Evolutionary conservation across 2,888 invertebrate genomes (phyloP).

Genomic region (Caenorhabditis zanzibari): DNA sequence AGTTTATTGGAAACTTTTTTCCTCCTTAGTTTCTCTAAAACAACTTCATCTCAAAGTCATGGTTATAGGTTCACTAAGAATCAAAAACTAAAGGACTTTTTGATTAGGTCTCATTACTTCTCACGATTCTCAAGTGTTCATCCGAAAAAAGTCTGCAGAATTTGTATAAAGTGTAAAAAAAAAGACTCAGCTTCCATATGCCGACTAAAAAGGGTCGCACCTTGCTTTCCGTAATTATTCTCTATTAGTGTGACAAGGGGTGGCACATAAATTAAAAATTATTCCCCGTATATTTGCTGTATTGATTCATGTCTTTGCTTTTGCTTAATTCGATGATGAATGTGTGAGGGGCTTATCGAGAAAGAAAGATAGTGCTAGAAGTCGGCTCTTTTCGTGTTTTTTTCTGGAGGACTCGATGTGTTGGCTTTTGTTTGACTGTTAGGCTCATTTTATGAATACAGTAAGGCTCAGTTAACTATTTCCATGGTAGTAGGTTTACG

Average conservation of each 20-base stretch:
- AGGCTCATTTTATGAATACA: too few species aligned
- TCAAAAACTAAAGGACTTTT: background rate
- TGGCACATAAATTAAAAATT: constrained; percentile 58
- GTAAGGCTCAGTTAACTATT: too few species aligned
- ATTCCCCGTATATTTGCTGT: constrained; percentile 53
- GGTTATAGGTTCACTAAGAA: background rate
- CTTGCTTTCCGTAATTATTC: constrained; percentile 47
- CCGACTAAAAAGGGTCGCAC: constrained; percentile 23
- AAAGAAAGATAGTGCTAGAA: constrained; percentile 1
- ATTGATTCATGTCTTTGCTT: constrained; percentile 47
- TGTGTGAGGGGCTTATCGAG: constrained; percentile 14
- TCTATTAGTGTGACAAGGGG: constrained; percentile 34
- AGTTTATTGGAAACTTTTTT: too few species aligned
- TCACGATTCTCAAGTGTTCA: too few species aligned
- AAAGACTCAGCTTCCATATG: background rate
- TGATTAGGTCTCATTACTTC: constrained; percentile 11
- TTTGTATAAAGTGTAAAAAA: background rate
- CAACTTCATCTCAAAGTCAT: too few species aligned
- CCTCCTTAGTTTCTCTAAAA: too few species aligned
- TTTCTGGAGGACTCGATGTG: background rate
- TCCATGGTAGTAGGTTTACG: too few species aligned
- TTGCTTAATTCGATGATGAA: constrained; percentile 56
- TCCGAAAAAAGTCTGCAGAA: background rate
- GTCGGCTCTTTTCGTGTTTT: background rate
- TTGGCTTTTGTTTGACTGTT: too few species aligned